Percentiles rank a stretch among this genome's conserved stretches.
Conservation (phyloP, 1,140 invertebrate species). For the Marisa cornuarietis region DNA sequence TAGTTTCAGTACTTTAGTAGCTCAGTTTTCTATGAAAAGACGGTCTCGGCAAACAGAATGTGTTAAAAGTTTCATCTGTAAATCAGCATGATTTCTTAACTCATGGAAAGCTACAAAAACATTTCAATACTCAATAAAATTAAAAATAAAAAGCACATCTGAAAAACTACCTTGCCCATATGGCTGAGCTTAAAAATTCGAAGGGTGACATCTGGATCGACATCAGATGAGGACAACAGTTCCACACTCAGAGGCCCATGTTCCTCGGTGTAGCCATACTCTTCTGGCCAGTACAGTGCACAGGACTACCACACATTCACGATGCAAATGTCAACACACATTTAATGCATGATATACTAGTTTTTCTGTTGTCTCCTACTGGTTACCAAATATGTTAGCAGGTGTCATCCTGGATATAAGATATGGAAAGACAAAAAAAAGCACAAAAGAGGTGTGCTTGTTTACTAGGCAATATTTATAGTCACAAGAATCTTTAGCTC, state of each 20-base stretch:
- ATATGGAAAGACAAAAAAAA: no score
- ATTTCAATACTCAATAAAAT: background rate
- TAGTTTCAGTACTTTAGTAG: no score
- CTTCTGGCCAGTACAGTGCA: conserved; percentile 62
- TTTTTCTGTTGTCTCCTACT: no score
- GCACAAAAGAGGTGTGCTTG: no score
- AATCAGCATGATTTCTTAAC: background rate
- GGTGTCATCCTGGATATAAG: no score
- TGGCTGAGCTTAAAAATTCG: conserved; percentile 57
- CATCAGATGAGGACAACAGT: conserved; percentile 55
- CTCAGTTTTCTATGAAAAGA: background rate
- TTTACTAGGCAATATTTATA: no score
- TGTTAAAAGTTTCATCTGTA: background rate
- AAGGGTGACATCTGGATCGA: conserved; percentile 52
- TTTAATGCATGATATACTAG: no score
- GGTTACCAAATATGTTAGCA: no score
- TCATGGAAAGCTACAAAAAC: background rate
- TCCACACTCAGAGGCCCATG: conserved; percentile 59
- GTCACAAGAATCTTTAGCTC: no score
- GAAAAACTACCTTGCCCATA: conserved; percentile 45
- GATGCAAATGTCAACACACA: no score
- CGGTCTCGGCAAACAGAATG: background rate
- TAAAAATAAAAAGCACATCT: background rate
- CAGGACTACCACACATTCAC: conserved; percentile 43
- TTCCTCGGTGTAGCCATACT: conserved; percentile 60